phyloP scores from a whole-genome alignment of 2,797 vertebrate genomes.

The Rousettus madagascariensis region DNA sequence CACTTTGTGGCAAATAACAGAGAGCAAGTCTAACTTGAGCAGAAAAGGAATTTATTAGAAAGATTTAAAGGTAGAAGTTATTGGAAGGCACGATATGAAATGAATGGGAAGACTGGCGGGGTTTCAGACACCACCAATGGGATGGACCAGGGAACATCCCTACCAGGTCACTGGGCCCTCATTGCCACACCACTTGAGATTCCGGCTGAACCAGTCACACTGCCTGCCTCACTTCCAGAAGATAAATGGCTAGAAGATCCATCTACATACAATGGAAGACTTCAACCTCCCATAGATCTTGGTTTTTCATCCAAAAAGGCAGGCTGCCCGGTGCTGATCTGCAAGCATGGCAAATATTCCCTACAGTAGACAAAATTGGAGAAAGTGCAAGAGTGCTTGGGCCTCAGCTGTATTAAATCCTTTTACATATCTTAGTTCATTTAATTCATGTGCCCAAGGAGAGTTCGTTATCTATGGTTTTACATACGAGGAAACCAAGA shows the following conservation, averaged over 20 bases:
- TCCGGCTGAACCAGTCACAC: neutral
- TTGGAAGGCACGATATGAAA: neutral
- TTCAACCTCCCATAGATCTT: neutral
- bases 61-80: neutral
- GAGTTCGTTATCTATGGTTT: neutral
- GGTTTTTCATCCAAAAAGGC: neutral
- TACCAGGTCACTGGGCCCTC: neutral
- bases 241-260: neutral
- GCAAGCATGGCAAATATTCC: neutral
- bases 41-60: neutral
- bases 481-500: neutral
- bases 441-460: neutral
- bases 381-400: neutral
- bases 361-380: neutral
- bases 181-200: neutral
- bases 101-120: neutral
- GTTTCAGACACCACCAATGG: neutral
- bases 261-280: neutral
- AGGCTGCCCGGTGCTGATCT: neutral
- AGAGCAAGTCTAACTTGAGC: neutral
- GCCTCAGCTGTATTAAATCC: neutral
- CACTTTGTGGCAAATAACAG: neutral
- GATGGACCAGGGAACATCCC: neutral
- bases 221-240: neutral
- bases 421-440: neutral